A percentile compares a stretch with the other conserved stretches of the same genome.
phyloP scores from a whole-genome alignment of 2,797 vertebrate species.

The Semaprochilodus insignis region DNA sequence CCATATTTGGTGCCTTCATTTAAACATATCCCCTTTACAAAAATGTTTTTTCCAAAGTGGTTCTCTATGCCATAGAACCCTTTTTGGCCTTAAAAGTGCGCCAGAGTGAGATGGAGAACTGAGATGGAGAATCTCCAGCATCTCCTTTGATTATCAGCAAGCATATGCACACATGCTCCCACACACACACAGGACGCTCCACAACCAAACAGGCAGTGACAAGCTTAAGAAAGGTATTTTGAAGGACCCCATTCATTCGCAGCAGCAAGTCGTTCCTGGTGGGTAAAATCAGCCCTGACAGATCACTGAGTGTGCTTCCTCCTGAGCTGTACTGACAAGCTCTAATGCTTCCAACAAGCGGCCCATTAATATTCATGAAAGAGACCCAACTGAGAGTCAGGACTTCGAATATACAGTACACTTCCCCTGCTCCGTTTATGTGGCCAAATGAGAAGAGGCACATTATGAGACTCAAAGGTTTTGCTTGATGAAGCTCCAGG shows the following conservation, averaged over 20 bases:
- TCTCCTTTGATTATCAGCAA: conserved; percentile 1
- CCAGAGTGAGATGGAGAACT: background rate
- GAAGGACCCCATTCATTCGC: conserved; percentile 34
- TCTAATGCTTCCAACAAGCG: conserved; percentile 49
- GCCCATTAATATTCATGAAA: conserved; percentile 58
- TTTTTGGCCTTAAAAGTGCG: background rate
- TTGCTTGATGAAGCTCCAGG: conserved; percentile 1
- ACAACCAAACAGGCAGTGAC: conserved; percentile 14
- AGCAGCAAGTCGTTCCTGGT: conserved; percentile 27
- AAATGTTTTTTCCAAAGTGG: background rate
- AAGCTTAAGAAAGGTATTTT: conserved; percentile 25
- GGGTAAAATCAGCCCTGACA: conserved; percentile 55
- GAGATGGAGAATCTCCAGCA: background rate
- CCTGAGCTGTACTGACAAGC: conserved; percentile 47
- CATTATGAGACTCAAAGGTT: background rate
- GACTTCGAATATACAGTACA: conserved; percentile 40
- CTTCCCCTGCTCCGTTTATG: conserved; percentile 8
- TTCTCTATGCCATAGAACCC: background rate
- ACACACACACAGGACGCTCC: background rate
- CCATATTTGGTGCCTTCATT: too few relatives aligned
- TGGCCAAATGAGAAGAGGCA: conserved; percentile 1
- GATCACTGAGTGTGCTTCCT: conserved; percentile 37
- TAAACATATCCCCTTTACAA: background rate
- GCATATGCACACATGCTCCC: background rate
- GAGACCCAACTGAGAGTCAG: conserved; percentile 37